Evolutionary conservation across 2,797 vertebrate species (phyloP), one percentile per base, ranked within the genome.

Genomic region (Peromyscus attwateri): DNA sequence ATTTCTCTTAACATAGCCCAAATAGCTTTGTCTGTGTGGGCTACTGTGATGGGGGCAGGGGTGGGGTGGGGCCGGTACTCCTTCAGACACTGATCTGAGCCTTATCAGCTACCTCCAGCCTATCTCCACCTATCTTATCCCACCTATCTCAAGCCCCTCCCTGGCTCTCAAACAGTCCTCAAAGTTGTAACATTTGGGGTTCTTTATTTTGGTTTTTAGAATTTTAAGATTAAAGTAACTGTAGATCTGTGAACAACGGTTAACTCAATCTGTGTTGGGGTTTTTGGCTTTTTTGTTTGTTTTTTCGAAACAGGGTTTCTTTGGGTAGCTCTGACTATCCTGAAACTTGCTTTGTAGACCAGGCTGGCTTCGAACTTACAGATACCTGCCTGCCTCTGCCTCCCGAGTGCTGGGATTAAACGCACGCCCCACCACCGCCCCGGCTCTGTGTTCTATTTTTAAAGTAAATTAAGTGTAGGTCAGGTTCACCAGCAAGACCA

Each of bases 151-250:
- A 6, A 75, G 82, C 52, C 55, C 57, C 13, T 66, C n/a, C 62
- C 49, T 19, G 52, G 57, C 60, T 80, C 46, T 57, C 91, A 12
- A 40, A 31, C 66, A 64, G 60, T 81, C 16, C 6, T 25, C 37
- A 87, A 60, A 34, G 25, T 77, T 29, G 21, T 46, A 60, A 60
- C 68, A 73, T 60, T 89, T 46, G 81, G 21, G 29, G 43, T 16
- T 52, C 2, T 76, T 70, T 93, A 49, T 19, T 52, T 81, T 66
- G 7, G 6, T 55, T 79, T 94, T 82, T n/a, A 85, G 55, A 43
- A 70, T 93, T 95, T 96, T 31, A 55, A 75, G 60, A 88, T 94
- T 84, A 84, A 87, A 94, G 62, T 71, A 64, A 55, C 87, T 77
- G 6, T 55, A 92, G 77, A 46, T 37, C 37, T n/a, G 23, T 40